These are phyloP conservation scores for Diaphora mendica DNA, from an alignment of 2,888 invertebrate genomes.

Conservation along the genomic window DNA sequence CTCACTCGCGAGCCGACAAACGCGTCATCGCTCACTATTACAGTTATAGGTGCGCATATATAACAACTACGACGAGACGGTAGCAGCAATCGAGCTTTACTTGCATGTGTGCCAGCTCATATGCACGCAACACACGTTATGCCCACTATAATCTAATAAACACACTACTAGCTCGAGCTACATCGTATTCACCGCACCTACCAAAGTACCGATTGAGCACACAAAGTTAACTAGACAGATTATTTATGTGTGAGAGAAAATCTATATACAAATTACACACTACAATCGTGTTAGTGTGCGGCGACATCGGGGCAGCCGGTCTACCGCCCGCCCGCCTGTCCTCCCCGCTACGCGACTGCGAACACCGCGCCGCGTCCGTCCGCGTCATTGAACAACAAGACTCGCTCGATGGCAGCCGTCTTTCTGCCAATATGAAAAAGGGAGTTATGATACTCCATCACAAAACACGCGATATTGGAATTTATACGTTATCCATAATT, in stretches of 20 bases:
- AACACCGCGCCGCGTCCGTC: conserved; percentile 78
- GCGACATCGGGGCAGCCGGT: conserved; percentile 84
- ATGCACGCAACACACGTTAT: conserved; percentile 64
- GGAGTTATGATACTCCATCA: conserved; percentile 80
- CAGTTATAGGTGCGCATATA: conserved; percentile 82
- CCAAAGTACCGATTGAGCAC: conserved; percentile 74
- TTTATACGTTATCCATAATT: conserved; percentile 81
- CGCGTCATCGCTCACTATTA: conserved; percentile 84
- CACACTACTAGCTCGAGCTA: conserved; percentile 62
- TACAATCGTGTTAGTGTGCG: conserved; percentile 70
- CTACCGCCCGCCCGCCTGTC: conserved; percentile 79
- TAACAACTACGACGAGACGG: conserved; percentile 70
- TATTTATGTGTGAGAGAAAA: conserved; percentile 68
- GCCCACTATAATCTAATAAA: conserved; percentile 65
- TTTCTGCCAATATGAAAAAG: conserved; percentile 85
- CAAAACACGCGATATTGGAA: conserved; percentile 84
- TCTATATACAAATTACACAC: conserved; percentile 60
- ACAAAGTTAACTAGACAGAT: conserved; percentile 81
- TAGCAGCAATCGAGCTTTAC: conserved; percentile 79
- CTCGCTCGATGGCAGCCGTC: conserved; percentile 85
- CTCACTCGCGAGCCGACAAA: conserved; percentile 84
- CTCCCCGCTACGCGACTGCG: conserved; percentile 84
- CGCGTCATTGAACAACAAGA: conserved; percentile 87
- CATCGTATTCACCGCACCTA: conserved; percentile 69
- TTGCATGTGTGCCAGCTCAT: conserved; percentile 73